Evolutionary conservation across 2,113 vertebrate species (phyloP).

Genomic region (Platanista minor): DNA sequence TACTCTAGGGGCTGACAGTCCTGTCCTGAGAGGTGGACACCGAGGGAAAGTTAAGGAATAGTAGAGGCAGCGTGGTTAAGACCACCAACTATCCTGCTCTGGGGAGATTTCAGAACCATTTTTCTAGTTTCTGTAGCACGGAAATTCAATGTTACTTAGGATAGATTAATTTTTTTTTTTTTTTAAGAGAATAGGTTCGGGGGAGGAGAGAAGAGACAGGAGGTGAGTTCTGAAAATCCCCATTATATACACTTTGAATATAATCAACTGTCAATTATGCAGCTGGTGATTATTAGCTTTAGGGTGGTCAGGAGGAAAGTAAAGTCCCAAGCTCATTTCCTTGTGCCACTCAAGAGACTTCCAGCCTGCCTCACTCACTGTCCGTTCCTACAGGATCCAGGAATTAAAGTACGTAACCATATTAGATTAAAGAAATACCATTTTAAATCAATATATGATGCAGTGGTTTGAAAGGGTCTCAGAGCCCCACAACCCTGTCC

Average conservation of each 20-base stretch:
- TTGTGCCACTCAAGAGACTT: neutral
- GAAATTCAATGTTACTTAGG: neutral
- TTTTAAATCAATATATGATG: neutral
- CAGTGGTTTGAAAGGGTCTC: neutral
- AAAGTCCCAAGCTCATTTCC: neutral
- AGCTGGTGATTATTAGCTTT: neutral
- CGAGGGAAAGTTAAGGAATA: neutral
- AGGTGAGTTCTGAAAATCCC: neutral
- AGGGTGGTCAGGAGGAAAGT: neutral
- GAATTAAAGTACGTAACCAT: neutral
- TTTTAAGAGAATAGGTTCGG: neutral
- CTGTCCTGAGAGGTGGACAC: neutral
- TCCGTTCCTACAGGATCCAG: neutral
- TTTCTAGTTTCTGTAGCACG: neutral
- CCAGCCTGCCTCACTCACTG: neutral
- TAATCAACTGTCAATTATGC: neutral
- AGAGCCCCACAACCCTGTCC: neutral
- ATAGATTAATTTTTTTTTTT: neutral
- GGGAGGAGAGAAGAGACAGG: neutral
- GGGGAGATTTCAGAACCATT: neutral
- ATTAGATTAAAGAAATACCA: neutral
- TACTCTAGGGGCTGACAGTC: neutral
- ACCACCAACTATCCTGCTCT: neutral
- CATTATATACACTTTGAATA: neutral
- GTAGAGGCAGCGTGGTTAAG: neutral